Evolutionary conservation across 2,888 invertebrate genomes (phyloP), one percentile per base, ranked within the genome.

Genomic region (Geotrupes spiniger): DNA sequence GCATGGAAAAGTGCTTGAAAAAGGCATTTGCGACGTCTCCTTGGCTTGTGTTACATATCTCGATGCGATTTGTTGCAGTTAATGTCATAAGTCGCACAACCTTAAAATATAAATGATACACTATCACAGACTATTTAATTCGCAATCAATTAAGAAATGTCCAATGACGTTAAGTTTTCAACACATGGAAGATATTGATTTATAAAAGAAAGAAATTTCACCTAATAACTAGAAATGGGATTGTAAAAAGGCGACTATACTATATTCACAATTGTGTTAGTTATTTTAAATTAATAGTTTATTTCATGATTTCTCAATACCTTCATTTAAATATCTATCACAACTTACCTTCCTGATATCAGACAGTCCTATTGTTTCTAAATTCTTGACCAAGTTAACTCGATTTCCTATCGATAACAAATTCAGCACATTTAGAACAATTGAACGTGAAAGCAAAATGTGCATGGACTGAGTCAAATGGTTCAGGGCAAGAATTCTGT

Each of bases 291-390:
- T n/a, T n/a, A n/a, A n/a, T n/a, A n/a, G n/a, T n/a, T n/a, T n/a
- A n/a, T n/a, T n/a, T n/a, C n/a, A n/a, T n/a, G n/a, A n/a, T n/a
- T n/a, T n/a, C n/a, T n/a, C n/a, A n/a, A n/a, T n/a, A n/a, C n/a
- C n/a, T n/a, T n/a, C n/a, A n/a, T n/a, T n/a, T 37, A 4, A 17
- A 15, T 37, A 12, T n/a, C n/a, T n/a, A n/a, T n/a, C n/a, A n/a
- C n/a, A n/a, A n/a, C n/a, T 52, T 11, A 82, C 74, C 60, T 79
- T 76, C 44, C 76, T 73, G 26, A 82, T 78, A 64, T 82, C 81
- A 1, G 77, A 76, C 46, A 83, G 66, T n/a, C 73, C 73, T 12
- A 73, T 71, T 17, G 64, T 60, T 51, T 72, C 68, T 36, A 73
- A 60, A 52, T 67, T 69, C 33, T 62, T 64, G 2, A 70, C 64